phyloP scores from a whole-genome alignment of 2,797 vertebrate species.

The Neostethus bicornis region DNA sequence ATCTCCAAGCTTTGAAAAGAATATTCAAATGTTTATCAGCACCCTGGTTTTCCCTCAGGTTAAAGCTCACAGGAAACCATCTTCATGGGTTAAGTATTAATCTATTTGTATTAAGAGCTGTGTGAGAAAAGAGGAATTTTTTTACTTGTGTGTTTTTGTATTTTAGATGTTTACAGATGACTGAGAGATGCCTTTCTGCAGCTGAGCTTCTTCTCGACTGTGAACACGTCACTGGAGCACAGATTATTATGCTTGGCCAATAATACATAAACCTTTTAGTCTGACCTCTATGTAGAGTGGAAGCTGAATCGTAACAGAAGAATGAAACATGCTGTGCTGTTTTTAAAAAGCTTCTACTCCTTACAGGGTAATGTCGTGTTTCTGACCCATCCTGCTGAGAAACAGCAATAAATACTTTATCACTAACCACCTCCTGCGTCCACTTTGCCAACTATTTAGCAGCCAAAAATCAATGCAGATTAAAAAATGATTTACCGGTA shows the following conservation, averaged over 20 bases:
- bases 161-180: constrained; percentile 66
- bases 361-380: constrained; percentile 6
- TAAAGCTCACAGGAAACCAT: constrained; percentile 26
- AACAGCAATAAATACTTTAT: constrained; percentile 19
- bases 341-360: constrained; percentile 13
- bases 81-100: constrained; percentile 42
- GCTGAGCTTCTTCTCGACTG: constrained; percentile 48
- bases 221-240: constrained; percentile 20
- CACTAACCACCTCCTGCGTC: constrained; percentile 42
- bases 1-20: constrained; percentile 26
- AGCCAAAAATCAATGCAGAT: constrained; percentile 42
- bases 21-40: constrained; percentile 5
- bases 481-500: constrained; percentile 22
- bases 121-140: constrained; percentile 50
- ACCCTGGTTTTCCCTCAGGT: no score
- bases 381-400: constrained; percentile 19
- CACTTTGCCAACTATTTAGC: constrained; percentile 34
- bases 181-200: constrained; percentile 39
- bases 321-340: constrained; percentile 29
- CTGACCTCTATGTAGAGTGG: constrained; percentile 16
- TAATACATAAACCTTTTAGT: constrained; percentile 29
- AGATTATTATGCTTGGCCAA: constrained; percentile 51
- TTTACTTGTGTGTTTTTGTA: constrained; percentile 27
- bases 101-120: constrained; percentile 56
- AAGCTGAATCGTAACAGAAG: constrained; percentile 26